These are phyloP conservation scores for Dendrolimus kikuchii DNA, from an alignment of 1,140 invertebrate genomes.

Conservation along the genomic window DNA sequence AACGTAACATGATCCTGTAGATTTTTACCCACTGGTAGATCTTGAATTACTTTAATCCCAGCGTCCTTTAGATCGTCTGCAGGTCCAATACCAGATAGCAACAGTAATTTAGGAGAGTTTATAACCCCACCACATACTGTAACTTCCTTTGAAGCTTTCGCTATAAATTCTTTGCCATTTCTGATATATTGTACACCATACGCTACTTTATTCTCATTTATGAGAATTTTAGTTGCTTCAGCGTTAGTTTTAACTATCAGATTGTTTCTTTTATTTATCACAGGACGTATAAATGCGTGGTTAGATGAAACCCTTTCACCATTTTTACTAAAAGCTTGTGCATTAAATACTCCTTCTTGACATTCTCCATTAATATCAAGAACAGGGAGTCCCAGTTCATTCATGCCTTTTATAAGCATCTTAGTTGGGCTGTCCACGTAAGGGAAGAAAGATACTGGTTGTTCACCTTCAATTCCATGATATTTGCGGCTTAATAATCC, in stretches of 20 bases:
- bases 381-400: conserved; percentile 70
- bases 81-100: conserved; percentile 83
- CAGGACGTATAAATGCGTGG: conserved; percentile 80
- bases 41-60: conserved; percentile 74
- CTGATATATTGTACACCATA: conserved; percentile 76
- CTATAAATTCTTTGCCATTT: conserved; percentile 70
- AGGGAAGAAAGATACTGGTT: conserved; percentile 74
- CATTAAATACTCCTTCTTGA: conserved; percentile 72
- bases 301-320: conserved; percentile 82
- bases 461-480: conserved; percentile 74
- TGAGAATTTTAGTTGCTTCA: conserved; percentile 79
- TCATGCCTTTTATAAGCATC: conserved; percentile 73
- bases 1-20: conserved; percentile 83
- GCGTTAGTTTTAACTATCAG: conserved; percentile 79
- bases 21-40: conserved; percentile 82
- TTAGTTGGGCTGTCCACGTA: conserved; percentile 73
- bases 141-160: conserved; percentile 76
- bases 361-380: conserved; percentile 70
- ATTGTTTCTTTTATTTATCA: conserved; percentile 79
- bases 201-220: conserved; percentile 80
- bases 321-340: conserved; percentile 71
- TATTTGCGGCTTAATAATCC: conserved; percentile 60
- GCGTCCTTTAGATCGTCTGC: conserved; percentile 72
- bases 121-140: conserved; percentile 79
- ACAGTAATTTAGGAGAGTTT: conserved; percentile 80